Conservation (phyloP, 2,113 vertebrate genomes). For the Dipodomys spectabilis region DNA sequence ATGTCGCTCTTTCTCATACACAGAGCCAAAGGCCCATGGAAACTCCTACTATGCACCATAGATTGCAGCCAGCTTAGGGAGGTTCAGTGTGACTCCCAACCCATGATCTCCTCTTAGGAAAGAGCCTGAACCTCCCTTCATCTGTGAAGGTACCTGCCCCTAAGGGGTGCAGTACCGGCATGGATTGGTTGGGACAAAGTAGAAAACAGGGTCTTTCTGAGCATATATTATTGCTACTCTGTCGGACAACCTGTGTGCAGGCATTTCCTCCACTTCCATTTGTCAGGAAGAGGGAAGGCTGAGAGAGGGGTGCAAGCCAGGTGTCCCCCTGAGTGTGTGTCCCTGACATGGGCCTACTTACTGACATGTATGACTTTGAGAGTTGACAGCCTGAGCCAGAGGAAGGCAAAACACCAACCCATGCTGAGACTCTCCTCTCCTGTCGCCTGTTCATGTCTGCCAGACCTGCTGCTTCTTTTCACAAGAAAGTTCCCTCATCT, state of each 20-base stretch:
- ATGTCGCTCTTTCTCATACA: neutral
- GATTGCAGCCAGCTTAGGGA: neutral
- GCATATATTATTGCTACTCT: neutral
- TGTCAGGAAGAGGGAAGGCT: neutral
- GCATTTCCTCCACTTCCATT: no score
- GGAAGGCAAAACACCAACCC: slow-evolving; percentile 12
- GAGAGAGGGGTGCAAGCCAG: neutral
- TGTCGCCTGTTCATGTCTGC: neutral
- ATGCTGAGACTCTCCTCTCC: slow-evolving; percentile 57
- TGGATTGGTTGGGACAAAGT: neutral
- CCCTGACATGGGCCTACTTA: neutral
- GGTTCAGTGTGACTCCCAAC: neutral
- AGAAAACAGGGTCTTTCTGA: neutral
- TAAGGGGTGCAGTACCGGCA: no score
- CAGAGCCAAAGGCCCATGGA: neutral
- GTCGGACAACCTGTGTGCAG: no score
- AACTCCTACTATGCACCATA: neutral
- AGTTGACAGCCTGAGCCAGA: neutral
- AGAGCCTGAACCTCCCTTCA: neutral
- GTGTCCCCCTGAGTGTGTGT: neutral
- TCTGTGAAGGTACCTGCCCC: neutral
- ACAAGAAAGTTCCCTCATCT: slow-evolving; percentile 44
- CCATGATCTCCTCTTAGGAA: neutral
- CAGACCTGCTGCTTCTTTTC: slow-evolving; percentile 65
- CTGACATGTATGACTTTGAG: neutral